Base-by-base conservation (phyloP, 1,140 invertebrate genomes). In the Yoshiicerus persimilis region DNA sequence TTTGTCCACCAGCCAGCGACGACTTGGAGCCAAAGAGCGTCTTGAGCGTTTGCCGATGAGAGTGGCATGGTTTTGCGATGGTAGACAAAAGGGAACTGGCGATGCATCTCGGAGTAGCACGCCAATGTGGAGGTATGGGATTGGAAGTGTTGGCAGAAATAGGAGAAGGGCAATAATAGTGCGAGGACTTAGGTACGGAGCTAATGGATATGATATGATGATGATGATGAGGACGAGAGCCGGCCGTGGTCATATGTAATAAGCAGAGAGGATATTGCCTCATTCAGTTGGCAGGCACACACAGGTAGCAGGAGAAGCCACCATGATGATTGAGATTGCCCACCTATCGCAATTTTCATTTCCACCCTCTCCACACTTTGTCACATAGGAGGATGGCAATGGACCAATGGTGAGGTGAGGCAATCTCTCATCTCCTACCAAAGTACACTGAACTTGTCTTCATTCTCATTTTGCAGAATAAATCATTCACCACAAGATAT, bases 361-460 rank as follows among this genome's bases (percentile, higher is more conserved):
- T 86, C 84, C 87, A 86, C 84, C 85, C 85, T 84, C 85, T 86
- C 41, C 80, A 62, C 64, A 80, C 77, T 86, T 80, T 86, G 84
- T 88, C 87, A 86, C 84, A 88, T 88, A 86, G 87, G 84, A 86
- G 84, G 77, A 70, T 84, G 77, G 47, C 62, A 30, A 75, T 84
- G 80, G 87, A 88, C 87, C 62, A 88, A 88, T 88, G 87, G 70
- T 80, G 87, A 87, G 87, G 70, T 80, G 87, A 87, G 75, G 25
- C 87, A 56, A 87, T 87, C 75, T 87, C 75, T 84, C 87, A 87
- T 87, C 66, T 41, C 39, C 70, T 25, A 30, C 41, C 75, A 84
- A 87, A 89, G 88, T 89, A 89, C 88, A 89, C 86, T 89, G 88
- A 89, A 89, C 88, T 89, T 87, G 87, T 87, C 88, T 87, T 89